These are phyloP conservation scores for Vulpes ferrilata DNA, from an alignment of 2,113 vertebrate genomes.

Conservation along the genomic window DNA sequence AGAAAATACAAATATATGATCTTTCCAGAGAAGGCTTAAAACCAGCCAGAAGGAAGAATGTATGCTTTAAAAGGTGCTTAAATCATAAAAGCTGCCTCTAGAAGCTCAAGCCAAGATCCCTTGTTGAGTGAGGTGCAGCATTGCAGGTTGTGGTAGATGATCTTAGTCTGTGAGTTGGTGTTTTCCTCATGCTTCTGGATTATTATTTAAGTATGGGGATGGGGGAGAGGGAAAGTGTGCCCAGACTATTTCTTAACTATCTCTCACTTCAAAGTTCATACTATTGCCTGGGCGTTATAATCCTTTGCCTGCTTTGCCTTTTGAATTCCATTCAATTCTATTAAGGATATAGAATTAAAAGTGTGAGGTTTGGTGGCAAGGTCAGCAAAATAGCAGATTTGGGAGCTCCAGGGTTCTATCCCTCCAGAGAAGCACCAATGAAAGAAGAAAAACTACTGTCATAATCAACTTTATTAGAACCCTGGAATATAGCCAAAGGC, in stretches of 20 bases:
- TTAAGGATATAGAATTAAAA: background rate
- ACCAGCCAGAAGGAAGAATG: background rate
- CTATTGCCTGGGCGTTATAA: background rate
- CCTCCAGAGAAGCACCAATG: background rate
- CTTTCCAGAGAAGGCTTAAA: background rate
- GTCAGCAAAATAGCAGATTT: background rate
- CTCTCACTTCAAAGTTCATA: background rate
- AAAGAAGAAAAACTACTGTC: background rate
- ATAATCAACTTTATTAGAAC: background rate
- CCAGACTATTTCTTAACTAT: background rate
- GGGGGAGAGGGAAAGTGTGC: background rate
- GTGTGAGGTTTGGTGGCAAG: background rate
- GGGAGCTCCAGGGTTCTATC: background rate
- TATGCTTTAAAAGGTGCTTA: background rate
- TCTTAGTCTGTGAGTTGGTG: background rate
- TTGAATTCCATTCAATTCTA: background rate
- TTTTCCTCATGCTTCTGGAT: background rate
- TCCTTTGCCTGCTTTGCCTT: background rate
- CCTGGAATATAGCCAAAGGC: background rate
- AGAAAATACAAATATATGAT: background rate
- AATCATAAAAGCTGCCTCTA: background rate
- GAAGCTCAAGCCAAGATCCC: background rate
- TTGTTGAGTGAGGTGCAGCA: background rate
- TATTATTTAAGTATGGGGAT: background rate
- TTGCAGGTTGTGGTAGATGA: background rate